Base-by-base conservation (phyloP, 2,797 vertebrate species). In the Gallinago solitaria region DNA sequence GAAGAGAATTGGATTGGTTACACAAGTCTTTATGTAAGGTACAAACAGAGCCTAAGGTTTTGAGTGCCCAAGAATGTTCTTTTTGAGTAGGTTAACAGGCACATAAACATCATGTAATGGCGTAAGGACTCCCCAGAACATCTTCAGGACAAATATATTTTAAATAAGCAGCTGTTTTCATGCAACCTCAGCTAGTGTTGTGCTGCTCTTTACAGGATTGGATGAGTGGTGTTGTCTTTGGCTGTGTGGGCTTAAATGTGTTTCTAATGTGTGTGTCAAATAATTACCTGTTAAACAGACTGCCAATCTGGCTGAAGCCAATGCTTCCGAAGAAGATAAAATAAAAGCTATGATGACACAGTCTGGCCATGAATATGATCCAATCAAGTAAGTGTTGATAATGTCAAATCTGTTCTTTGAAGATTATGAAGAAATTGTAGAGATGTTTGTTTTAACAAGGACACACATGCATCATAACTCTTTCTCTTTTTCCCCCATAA, bases 301-400 rank as follows among this genome's bases (percentile, higher is more conserved):
- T 94, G 98, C 98, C 97, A 99, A 99, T 98, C 98, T 99, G 97
- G 99, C 98, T 96, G 98, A 99, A 98, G 98, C 98, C 53, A 99
- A 99, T 94, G 99, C 98, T 96, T 98, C 99, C 27, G 99, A 99
- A 96, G 99, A 99, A 97, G 99, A 99, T 98, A 99, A 99, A 98
- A 99, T 99, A 97, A 99, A 98, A 98, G 98, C 98, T 90, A 98
- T 99, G 98, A 99, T 99, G 97, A 98, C 98, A 91, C 99, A 99
- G 98, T 99, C 99, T 97, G 97, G 98, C 97, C 99, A 99, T 94
- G 99, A 99, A 97, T 99, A 99, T 95, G 99, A 99, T 97, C 98
- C 99, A 32, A 97, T 98, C 96, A 99, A 98, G 99, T 99, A 98
- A 99, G 99, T 99, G 23, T 96, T 74, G 12, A 33, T 75, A 67